Evolutionary conservation across 1,140 invertebrate genomes (phyloP).

Genomic region (Nasonia vitripennis): DNA sequence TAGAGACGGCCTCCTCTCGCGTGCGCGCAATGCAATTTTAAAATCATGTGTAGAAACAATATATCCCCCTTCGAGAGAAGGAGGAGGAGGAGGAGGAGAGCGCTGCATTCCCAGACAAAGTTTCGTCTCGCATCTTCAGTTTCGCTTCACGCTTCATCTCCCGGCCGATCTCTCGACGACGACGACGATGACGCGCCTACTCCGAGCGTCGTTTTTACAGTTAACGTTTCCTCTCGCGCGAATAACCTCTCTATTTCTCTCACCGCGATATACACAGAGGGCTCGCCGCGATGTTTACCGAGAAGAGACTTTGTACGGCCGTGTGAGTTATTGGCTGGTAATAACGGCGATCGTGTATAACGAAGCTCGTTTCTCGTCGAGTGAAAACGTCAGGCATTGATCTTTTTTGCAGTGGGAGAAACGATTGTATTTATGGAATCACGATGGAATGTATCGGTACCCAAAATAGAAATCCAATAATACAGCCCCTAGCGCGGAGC

Average conservation of each 20-base stretch:
- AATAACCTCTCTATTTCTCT: background rate
- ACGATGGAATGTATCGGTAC: too few relatives aligned
- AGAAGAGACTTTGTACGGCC: background rate
- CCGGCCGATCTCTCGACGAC: conserved; percentile 11
- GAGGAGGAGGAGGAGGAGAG: background rate
- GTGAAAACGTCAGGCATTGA: background rate
- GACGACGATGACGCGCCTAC: background rate
- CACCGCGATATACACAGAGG: background rate
- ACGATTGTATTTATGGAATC: too few relatives aligned
- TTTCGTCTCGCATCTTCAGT: conserved; percentile 50
- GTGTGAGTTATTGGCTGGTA: background rate
- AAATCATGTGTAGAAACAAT: conserved; percentile 49
- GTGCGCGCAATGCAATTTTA: background rate
- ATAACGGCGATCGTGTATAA: background rate
- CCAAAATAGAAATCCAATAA: background rate
- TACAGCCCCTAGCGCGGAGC: background rate
- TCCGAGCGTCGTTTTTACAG: background rate
- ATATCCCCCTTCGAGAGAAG: background rate
- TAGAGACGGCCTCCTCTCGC: background rate
- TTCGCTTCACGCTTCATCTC: conserved; percentile 50
- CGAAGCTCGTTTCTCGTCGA: background rate
- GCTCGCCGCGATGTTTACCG: background rate
- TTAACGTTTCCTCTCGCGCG: background rate
- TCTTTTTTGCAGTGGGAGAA: too few relatives aligned
- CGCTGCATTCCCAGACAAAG: conserved; percentile 43